Percentiles rank a stretch among this genome's conserved stretches.
Evolutionary conservation across 2,797 vertebrate genomes (phyloP).

Genomic region (Balearica regulorum): DNA sequence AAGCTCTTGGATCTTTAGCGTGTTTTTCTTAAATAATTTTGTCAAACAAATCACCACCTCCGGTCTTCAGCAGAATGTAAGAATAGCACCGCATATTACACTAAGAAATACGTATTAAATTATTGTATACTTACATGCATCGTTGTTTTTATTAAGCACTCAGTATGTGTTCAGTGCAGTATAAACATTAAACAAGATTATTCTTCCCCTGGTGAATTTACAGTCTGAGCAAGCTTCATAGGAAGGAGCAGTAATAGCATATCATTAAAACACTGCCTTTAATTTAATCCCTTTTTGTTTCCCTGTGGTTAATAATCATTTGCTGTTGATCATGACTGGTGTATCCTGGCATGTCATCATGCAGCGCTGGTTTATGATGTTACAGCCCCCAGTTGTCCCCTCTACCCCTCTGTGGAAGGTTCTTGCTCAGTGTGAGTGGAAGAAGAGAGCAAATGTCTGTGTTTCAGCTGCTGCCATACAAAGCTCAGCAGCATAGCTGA

Average conservation of each 20-base stretch:
- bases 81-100: not conserved
- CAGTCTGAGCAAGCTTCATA: not conserved
- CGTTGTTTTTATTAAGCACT: slow-evolving; percentile 27
- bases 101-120: not conserved
- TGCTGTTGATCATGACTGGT: not conserved
- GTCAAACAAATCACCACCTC: not conserved
- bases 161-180: not conserved
- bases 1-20: not conserved
- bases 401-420: not conserved
- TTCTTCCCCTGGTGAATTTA: not conserved
- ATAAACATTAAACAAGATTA: slow-evolving; percentile 22
- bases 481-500: slow-evolving; percentile 1
- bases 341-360: not conserved
- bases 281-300: slow-evolving; percentile 23
- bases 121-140: not conserved
- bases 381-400: slow-evolving; percentile 5
- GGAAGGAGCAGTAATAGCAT: not conserved
- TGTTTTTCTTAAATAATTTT: not conserved
- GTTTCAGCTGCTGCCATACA: not conserved
- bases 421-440: not conserved
- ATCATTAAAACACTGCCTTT: not conserved
- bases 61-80: not conserved
- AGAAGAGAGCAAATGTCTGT: not conserved
- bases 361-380: not conserved
- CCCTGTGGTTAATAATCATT: not conserved